These are phyloP conservation scores for Teleogryllus occipitalis DNA, from an alignment of 1,140 invertebrate species.

Conservation along the genomic window DNA sequence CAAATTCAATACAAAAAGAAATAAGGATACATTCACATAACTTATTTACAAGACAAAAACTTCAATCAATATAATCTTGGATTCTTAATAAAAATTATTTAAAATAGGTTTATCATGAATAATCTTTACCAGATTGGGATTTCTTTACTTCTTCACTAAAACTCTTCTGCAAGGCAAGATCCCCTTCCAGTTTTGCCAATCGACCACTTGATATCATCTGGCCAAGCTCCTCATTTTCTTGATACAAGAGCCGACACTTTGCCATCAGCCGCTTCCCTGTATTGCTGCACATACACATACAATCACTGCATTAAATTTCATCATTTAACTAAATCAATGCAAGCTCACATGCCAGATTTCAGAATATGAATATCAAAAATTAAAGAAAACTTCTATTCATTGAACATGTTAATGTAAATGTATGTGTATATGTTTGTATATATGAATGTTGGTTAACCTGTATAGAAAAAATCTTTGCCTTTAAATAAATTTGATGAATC, in stretches of 20 bases:
- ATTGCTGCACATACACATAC: constrained; percentile 49
- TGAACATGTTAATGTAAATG: no score
- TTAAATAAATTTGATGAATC: no score
- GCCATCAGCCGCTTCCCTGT: constrained; percentile 97
- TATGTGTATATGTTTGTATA: no score
- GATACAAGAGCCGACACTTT: constrained; percentile 90
- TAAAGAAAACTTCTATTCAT: no score
- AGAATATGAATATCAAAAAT: no score
- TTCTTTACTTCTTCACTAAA: constrained; percentile 95
- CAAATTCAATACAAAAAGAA: no score
- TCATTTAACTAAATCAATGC: background rate
- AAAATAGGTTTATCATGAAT: background rate
- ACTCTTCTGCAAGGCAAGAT: constrained; percentile 89
- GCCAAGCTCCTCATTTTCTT: constrained; percentile 96
- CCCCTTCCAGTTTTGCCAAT: constrained; percentile 91
- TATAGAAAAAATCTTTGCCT: no score
- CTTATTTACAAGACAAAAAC: background rate
- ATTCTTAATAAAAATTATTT: background rate
- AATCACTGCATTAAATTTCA: background rate
- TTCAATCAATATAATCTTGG: background rate
- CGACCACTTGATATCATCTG: constrained; percentile 91
- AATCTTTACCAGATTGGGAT: constrained; percentile 76
- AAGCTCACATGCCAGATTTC: background rate
- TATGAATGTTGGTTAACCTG: no score
- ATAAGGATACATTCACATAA: background rate